phyloP scores from a whole-genome alignment of 2,797 vertebrate genomes.

The Peromyscus attwateri region DNA sequence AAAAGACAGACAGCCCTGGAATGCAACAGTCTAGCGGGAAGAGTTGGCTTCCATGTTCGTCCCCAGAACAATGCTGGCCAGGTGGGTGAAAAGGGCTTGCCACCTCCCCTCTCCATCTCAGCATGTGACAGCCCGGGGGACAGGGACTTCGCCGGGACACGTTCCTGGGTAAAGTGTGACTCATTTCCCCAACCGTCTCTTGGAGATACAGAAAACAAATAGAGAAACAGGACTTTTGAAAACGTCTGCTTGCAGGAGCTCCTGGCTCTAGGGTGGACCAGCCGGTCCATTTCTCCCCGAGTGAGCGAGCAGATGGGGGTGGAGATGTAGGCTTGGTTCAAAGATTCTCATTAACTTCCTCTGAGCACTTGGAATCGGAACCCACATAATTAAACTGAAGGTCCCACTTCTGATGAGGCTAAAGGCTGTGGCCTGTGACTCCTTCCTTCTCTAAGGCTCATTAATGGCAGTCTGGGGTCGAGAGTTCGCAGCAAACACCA shows the following conservation, averaged over 20 bases:
- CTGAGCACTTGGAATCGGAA: constrained; percentile 67
- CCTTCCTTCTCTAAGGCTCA: background rate
- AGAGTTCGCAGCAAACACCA: background rate
- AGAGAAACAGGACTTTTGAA: background rate
- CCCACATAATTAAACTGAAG: constrained; percentile 56
- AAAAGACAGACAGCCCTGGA: constrained; percentile 64
- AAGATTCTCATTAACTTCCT: background rate
- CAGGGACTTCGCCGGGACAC: constrained; percentile 1
- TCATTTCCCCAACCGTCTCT: constrained; percentile 64
- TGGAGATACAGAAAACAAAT: constrained; percentile 80
- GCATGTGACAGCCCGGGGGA: constrained; percentile 62
- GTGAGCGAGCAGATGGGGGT: background rate
- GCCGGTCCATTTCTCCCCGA: background rate
- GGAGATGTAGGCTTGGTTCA: background rate
- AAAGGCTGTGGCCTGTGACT: background rate
- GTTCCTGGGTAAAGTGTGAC: background rate
- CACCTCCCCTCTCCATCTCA: background rate
- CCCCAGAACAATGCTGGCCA: background rate
- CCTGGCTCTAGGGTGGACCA: background rate
- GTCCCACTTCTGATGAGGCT: background rate
- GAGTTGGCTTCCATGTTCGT: background rate
- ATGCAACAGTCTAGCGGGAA: background rate
- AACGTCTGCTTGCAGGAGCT: background rate
- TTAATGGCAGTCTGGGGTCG: rapidly evolving
- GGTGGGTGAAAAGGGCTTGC: constrained; percentile 36